Evolutionary conservation across 2,888 invertebrate genomes (phyloP), one percentile per base, ranked within the genome.

Genomic region (Atrina japonica): DNA sequence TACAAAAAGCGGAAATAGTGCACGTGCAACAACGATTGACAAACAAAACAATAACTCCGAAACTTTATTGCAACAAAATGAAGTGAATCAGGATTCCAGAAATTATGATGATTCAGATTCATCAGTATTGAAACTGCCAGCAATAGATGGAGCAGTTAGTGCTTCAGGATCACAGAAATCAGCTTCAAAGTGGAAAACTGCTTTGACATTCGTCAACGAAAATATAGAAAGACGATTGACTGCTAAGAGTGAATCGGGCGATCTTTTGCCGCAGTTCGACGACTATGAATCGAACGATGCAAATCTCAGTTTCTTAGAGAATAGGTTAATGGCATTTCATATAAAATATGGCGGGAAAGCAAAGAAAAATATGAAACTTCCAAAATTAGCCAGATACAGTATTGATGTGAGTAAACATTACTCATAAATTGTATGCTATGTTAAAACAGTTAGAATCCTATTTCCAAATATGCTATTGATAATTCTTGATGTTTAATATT

Each of bases 261-360:
- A 75, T 3, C 66, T 49, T 1, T 50, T 76, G 18, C 71, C 74
- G 0, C 61, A 60, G 9, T 79, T 81, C 56, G 77, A 81, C 6
- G 87, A 88, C 68, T 86, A 80, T 68, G 85, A 86, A 59, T 84
- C 86, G 0, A 84, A 84, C 23, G 87, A 87, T 14, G 77, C 72
- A 25, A 81, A 85, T 3, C 75, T 88, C 29, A 72, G 72, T 1
- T 71, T 82, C 25, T 76, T 88, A 11, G 88, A 88, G 70, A 78
- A 80, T 58, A 76, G 86, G 25, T 78, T 87, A 55, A 76, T 80
- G 56, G 80, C 82, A 7, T 87, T 87, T 73, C 83, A 83, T 63
- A 64, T 83, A 14, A 82, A 82, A 61, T 80, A 85, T 67, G 81
- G 80, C 18, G 75, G 76, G 47, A 77, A 77, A 11, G 65, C 76